Conservation (phyloP, 2,797 vertebrate genomes). For the Cyclopterus lumpus region DNA sequence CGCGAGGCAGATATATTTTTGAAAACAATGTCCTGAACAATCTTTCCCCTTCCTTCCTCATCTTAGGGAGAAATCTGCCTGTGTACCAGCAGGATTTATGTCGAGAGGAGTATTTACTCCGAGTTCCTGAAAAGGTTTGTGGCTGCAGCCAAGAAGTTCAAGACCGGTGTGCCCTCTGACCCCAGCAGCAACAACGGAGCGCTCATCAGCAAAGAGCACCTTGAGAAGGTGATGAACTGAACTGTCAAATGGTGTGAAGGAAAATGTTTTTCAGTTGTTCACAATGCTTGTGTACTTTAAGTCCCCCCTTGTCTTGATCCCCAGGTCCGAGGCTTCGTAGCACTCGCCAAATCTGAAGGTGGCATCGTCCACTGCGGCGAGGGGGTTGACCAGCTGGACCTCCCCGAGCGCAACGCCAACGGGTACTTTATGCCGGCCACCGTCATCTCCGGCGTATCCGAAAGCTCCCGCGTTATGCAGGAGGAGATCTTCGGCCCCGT, state of each 20-base stretch:
- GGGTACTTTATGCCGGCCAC: constrained; percentile 96
- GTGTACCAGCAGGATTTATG: constrained; percentile 97
- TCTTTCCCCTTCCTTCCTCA: background rate
- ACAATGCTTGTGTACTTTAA: background rate
- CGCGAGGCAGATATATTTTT: too few relatives aligned
- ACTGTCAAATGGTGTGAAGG: background rate
- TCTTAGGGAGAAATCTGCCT: constrained; percentile 95
- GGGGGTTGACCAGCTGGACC: constrained; percentile 86
- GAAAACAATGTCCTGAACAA: background rate
- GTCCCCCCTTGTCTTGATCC: background rate
- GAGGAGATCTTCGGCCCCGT: constrained; percentile 99
- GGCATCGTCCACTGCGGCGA: constrained; percentile 92
- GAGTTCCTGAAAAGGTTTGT: constrained; percentile 93
- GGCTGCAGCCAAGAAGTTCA: constrained; percentile 90
- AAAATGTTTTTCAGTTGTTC: background rate
- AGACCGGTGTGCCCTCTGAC: constrained; percentile 90
- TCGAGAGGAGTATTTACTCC: constrained; percentile 90
- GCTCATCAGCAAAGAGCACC: constrained; percentile 94
- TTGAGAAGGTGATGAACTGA: constrained; percentile 88
- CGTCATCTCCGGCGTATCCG: constrained; percentile 86
- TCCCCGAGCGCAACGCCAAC: constrained; percentile 82
- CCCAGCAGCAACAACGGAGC: constrained; percentile 87
- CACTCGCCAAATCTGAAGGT: constrained; percentile 89
- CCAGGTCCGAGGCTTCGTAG: constrained; percentile 91
- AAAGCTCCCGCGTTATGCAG: constrained; percentile 92